These are phyloP conservation scores for Noctua fimbriata DNA, from an alignment of 2,888 invertebrate species.

Conservation along the genomic window DNA sequence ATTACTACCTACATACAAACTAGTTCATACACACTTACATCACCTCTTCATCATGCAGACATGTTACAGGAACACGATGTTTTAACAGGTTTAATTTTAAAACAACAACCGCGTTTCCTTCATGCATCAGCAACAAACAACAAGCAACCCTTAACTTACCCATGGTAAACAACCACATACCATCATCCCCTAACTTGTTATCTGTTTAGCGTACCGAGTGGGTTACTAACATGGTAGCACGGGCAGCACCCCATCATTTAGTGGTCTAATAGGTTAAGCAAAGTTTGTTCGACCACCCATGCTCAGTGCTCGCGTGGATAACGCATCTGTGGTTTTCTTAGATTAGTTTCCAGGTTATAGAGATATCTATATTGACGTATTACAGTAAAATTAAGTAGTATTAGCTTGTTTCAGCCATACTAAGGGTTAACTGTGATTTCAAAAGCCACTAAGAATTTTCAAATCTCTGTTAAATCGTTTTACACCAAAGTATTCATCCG, in stretches of 20 bases:
- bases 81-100: slow-evolving; percentile 1
- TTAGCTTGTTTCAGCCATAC: too few species aligned
- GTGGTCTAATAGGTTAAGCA: slow-evolving; percentile 55
- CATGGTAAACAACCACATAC: slow-evolving; percentile 18
- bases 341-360: background rate
- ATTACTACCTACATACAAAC: too few species aligned
- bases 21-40: too few species aligned
- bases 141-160: slow-evolving; percentile 17
- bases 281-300: slow-evolving; percentile 71
- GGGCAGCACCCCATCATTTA: slow-evolving; percentile 69
- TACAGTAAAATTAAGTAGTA: too few species aligned
- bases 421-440: too few species aligned
- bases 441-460: too few species aligned
- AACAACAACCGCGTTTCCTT: background rate
- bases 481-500: background rate
- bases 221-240: slow-evolving; percentile 31
- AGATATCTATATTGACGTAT: background rate
- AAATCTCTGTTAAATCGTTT: background rate
- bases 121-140: background rate
- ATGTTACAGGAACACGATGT: background rate
- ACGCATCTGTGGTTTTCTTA: slow-evolving; percentile 32
- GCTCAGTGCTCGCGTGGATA: slow-evolving; percentile 20
- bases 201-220: slow-evolving; percentile 38
- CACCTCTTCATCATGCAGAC: background rate
- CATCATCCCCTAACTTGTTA: slow-evolving; percentile 47